These are phyloP conservation scores for Troilus luridus DNA, from an alignment of 2,888 invertebrate species.

Conservation along the genomic window DNA sequence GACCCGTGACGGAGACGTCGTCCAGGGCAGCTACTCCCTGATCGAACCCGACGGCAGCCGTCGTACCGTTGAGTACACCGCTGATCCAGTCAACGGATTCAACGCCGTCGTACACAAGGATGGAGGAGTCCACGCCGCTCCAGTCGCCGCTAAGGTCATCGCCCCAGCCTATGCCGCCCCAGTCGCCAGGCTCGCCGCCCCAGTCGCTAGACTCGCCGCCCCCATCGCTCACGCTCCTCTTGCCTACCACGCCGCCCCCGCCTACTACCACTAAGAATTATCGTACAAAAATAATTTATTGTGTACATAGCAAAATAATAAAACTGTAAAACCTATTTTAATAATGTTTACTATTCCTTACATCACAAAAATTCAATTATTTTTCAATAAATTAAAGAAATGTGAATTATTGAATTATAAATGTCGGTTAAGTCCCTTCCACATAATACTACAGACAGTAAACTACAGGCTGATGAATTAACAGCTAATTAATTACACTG, in stretches of 20 bases:
- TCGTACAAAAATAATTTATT: neutral
- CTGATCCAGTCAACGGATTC: conserved; percentile 67
- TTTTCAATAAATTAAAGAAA: too few relatives aligned
- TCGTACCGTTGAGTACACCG: conserved; percentile 65
- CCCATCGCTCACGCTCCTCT: conserved; percentile 57
- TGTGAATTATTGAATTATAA: too few relatives aligned
- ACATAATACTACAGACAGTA: too few relatives aligned
- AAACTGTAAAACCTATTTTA: conserved; percentile 11
- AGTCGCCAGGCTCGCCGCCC: conserved; percentile 63
- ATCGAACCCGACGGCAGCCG: conserved; percentile 62
- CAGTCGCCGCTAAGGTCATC: conserved; percentile 57
- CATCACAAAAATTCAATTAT: too few relatives aligned
- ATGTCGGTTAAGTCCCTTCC: too few relatives aligned
- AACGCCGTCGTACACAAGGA: conserved; percentile 67
- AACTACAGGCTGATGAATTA: too few relatives aligned
- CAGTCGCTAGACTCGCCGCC: conserved; percentile 64
- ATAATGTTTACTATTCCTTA: neutral
- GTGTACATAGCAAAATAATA: neutral
- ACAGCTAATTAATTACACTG: too few relatives aligned
- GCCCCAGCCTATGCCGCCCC: conserved; percentile 65
- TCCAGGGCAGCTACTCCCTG: conserved; percentile 66
- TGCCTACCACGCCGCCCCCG: conserved; percentile 62
- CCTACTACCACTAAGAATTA: conserved; percentile 37
- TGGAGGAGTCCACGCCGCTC: conserved; percentile 62
- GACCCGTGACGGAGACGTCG: conserved; percentile 66